Base-by-base conservation (phyloP, 2,888 invertebrate species). In the Standfussiana lucernea region DNA sequence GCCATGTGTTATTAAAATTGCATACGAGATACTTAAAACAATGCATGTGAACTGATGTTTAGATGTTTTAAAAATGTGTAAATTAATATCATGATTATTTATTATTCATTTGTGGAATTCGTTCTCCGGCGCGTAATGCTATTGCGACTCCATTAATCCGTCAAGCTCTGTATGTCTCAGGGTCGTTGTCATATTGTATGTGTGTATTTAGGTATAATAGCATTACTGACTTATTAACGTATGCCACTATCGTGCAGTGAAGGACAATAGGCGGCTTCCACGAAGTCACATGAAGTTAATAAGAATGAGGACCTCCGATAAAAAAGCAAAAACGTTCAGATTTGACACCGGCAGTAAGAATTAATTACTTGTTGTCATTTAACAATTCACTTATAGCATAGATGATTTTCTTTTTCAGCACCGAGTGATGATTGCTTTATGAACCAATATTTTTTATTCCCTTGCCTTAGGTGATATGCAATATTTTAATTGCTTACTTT, bases 331-430 rank as follows among this genome's bases (percentile, higher is more conserved):
- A 95, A 95, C 96, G 79, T 97, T 97, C 95, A 94, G 94, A 97
- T 97, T 97, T 95, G 97, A 97, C 97, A 97, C 97, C 93, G 97
- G 97, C 97, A 97, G 97, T 97, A 97, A 97, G 97, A 97, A 93
- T 89, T 73, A 85, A 86, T 83, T 82, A 78, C 79, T 85, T 82
- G 76, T 86, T 86, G 86, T 78, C 75, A 86, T 85, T 85, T 86
- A 82, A 85, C 77, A 83, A 75, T 74, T 84, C 83, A 87, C 87
- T 72, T 86, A 84, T 84, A 84, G 86, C 80, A 78, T 89, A 87
- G 90, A 89, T 85, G 87, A 86, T 85, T 90, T 90, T 91, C 76
- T 89, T 92, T 89, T 83, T 92, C 92, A 90, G 93, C 93, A 94
- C 93, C 85, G 92, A 91, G 94, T 95, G 94, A 89, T 94, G 93